Percentiles rank a stretch among this genome's conserved stretches.
These are phyloP conservation scores for Chouioia cunea DNA, from an alignment of 2,888 invertebrate genomes.

Conservation along the genomic window DNA sequence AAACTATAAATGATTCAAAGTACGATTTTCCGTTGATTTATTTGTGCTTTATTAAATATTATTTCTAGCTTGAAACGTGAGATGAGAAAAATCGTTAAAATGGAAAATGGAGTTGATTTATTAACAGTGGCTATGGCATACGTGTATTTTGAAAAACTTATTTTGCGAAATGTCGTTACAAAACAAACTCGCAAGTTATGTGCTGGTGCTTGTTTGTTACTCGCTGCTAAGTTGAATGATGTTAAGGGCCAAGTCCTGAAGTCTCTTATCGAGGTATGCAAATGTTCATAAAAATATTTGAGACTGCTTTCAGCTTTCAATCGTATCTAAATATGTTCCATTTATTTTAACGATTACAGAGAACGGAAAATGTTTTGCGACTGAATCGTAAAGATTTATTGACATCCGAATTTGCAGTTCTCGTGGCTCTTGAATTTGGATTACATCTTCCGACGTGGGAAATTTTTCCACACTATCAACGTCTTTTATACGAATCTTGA, in stretches of 20 bases:
- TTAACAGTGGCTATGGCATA: conserved; percentile 96
- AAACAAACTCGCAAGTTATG: conserved; percentile 96
- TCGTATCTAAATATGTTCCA: background rate
- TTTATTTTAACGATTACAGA: conserved; percentile 71
- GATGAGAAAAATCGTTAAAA: conserved; percentile 91
- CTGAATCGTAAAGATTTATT: conserved; percentile 91
- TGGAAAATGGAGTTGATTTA: conserved; percentile 86
- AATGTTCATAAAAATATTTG: conserved; percentile 20
- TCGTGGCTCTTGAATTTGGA: conserved; percentile 94
- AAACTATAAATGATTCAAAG: conserved; percentile 48
- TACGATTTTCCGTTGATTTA: background rate
- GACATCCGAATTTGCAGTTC: conserved; percentile 92
- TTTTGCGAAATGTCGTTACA: conserved; percentile 90
- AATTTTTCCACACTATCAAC: conserved; percentile 94
- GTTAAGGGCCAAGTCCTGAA: conserved; percentile 91
- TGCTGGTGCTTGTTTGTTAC: conserved; percentile 92
- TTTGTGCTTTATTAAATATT: background rate
- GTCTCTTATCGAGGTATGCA: conserved; percentile 85
- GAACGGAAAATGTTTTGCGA: conserved; percentile 91
- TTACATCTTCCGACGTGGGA: conserved; percentile 92
- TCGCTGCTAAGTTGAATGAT: conserved; percentile 97
- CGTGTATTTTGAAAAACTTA: conserved; percentile 98
- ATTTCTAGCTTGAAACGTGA: conserved; percentile 87
- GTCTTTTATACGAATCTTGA: conserved; percentile 93
- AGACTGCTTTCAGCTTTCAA: background rate